phyloP scores from a whole-genome alignment of 2,797 vertebrate species.

The Lepilemur ruficaudatus region DNA sequence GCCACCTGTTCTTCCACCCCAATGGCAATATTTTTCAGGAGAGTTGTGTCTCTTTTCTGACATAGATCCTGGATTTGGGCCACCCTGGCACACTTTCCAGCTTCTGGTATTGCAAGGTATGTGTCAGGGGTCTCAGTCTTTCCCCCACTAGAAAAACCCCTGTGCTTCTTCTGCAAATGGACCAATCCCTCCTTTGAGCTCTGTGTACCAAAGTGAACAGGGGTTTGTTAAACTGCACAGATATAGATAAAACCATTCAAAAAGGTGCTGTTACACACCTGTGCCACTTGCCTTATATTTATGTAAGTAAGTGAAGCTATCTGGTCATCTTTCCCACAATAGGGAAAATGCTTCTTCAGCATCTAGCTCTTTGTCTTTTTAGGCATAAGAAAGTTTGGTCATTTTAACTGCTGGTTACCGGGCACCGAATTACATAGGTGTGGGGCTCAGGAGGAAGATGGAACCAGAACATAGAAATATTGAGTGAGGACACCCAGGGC shows the following conservation, averaged over 20 bases:
- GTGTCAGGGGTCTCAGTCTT: neutral
- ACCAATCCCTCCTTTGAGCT: neutral
- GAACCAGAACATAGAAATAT: neutral
- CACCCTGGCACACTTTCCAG: neutral
- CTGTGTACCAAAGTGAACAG: neutral
- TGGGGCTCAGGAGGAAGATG: neutral
- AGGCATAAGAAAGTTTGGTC: fast-evolving
- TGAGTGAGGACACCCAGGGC: neutral
- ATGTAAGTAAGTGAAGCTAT: neutral
- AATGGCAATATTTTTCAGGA: neutral
- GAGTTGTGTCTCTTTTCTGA: neutral
- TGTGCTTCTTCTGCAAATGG: neutral
- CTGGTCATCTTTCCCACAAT: neutral
- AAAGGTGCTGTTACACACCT: neutral
- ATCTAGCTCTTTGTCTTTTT: neutral
- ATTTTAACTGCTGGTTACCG: neutral
- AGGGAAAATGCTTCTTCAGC: neutral
- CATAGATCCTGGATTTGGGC: neutral
- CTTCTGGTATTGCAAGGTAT: neutral
- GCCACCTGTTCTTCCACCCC: neutral
- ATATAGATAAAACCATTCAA: neutral
- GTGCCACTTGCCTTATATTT: neutral
- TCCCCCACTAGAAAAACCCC: neutral
- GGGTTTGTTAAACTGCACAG: neutral
- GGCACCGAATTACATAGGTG: too few species aligned